These are phyloP conservation scores for Rhinichthys osculus DNA, from an alignment of 2,797 vertebrate species.

Conservation along the genomic window DNA sequence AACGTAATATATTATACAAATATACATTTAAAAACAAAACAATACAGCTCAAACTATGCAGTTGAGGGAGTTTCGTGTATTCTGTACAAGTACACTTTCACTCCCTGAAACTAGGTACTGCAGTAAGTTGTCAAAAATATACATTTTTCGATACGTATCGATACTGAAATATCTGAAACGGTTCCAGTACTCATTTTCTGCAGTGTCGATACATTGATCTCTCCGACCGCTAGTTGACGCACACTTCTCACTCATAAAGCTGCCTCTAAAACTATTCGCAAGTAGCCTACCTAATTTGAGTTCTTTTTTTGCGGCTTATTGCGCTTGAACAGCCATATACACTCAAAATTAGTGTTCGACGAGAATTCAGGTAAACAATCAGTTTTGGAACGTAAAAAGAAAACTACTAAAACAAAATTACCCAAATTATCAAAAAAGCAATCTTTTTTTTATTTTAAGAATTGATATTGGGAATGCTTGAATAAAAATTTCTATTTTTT, in stretches of 20 bases:
- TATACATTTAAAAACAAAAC: too few relatives aligned
- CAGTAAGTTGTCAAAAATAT: too few relatives aligned
- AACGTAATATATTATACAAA: background rate
- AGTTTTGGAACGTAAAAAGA: background rate
- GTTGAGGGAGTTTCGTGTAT: background rate
- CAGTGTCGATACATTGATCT: too few relatives aligned
- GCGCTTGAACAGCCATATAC: background rate
- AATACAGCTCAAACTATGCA: background rate
- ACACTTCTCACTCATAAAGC: too few relatives aligned
- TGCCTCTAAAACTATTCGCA: too few relatives aligned
- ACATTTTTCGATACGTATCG: too few relatives aligned
- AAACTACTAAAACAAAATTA: background rate
- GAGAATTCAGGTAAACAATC: background rate
- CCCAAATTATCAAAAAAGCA: too few relatives aligned
- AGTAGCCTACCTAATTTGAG: background rate
- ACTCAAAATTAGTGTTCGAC: background rate
- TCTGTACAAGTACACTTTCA: background rate
- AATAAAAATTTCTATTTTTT: background rate
- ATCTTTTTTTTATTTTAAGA: background rate
- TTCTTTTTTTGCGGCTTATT: background rate
- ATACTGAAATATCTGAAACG: background rate
- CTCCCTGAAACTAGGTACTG: too few relatives aligned
- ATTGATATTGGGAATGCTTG: background rate
- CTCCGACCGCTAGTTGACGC: too few relatives aligned
- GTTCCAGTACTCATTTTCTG: too few relatives aligned